phyloP scores from a whole-genome alignment of 2,888 invertebrate genomes.

The Cenopis cana region DNA sequence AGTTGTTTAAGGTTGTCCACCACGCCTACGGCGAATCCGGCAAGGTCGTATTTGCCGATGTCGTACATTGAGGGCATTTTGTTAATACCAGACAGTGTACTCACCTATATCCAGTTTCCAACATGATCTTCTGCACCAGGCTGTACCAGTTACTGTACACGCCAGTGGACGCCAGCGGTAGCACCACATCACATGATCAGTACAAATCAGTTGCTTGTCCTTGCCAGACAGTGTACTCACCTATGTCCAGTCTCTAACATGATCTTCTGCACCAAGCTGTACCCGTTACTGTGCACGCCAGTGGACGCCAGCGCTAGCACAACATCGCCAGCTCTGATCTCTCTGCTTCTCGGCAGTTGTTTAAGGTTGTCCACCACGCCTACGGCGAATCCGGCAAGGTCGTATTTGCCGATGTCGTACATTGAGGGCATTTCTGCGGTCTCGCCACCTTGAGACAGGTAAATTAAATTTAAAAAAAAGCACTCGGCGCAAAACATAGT shows the following conservation, averaged over 20 bases:
- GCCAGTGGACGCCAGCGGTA: slow-evolving; percentile 82
- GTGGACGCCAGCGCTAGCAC: slow-evolving; percentile 95
- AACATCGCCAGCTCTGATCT: slow-evolving; percentile 90
- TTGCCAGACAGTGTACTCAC: slow-evolving; percentile 55
- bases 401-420: slow-evolving; percentile 95
- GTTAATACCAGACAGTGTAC: slow-evolving; percentile 27
- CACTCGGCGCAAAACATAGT: too few species aligned
- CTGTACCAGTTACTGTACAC: slow-evolving; percentile 97
- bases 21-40: slow-evolving; percentile 97
- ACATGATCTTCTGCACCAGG: slow-evolving; percentile 92
- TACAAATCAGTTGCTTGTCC: not conserved
- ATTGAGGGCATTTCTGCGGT: slow-evolving; percentile 99
- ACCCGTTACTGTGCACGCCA: slow-evolving; percentile 98
- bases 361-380: slow-evolving; percentile 93
- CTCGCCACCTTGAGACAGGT: slow-evolving; percentile 91
- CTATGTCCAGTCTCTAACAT: slow-evolving; percentile 87
- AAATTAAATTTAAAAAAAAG: too few species aligned
- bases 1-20: slow-evolving; percentile 90
- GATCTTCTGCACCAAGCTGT: slow-evolving; percentile 93
- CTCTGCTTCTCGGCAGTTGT: slow-evolving; percentile 88
- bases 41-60: slow-evolving; percentile 95
- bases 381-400: slow-evolving; percentile 97
- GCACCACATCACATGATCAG: slow-evolving; percentile 91
- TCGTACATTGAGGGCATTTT: slow-evolving; percentile 98
- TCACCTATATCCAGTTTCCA: slow-evolving; percentile 86